These are phyloP conservation scores for Malacosoma neustria DNA, from an alignment of 2,888 invertebrate species.

Conservation along the genomic window DNA sequence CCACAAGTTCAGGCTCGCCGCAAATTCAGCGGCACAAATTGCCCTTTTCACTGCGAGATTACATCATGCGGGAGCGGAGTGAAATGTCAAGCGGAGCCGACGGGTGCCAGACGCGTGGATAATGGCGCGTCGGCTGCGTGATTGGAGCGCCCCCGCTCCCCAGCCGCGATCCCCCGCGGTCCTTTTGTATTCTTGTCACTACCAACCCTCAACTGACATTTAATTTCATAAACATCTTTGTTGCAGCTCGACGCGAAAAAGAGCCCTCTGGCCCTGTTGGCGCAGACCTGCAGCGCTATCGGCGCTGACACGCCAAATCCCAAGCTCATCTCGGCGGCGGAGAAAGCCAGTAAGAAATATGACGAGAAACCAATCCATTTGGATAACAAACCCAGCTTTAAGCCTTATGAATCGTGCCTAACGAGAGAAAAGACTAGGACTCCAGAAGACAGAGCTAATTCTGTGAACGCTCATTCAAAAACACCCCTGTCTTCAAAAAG, in stretches of 20 bases:
- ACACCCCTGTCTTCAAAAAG: constrained; percentile 75
- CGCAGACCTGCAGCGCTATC: constrained; percentile 98
- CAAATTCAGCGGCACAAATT: constrained; percentile 74
- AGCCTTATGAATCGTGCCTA: constrained; percentile 83
- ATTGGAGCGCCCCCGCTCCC: constrained; percentile 60
- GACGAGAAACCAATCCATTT: constrained; percentile 77
- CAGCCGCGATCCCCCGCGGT: constrained; percentile 40
- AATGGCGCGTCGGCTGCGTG: constrained; percentile 74
- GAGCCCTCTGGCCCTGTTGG: constrained; percentile 95
- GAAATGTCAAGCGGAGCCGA: constrained; percentile 75
- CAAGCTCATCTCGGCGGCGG: constrained; percentile 82
- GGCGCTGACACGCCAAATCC: constrained; percentile 91
- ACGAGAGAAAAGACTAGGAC: constrained; percentile 79
- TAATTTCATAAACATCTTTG: constrained; percentile 71
- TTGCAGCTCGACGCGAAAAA: constrained; percentile 98
- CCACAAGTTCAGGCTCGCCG: constrained; percentile 65
- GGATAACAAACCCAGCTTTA: constrained; percentile 79
- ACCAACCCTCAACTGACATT: constrained; percentile 66
- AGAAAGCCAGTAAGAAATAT: constrained; percentile 79
- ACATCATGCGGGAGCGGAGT: constrained; percentile 75
- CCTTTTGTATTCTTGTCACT: constrained; percentile 68
- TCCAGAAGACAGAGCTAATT: constrained; percentile 79
- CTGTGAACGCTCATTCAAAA: constrained; percentile 67
- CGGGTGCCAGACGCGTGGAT: constrained; percentile 74
- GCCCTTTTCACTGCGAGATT: constrained; percentile 75